These are phyloP conservation scores for Temnothorax longispinosus DNA, from an alignment of 1,140 invertebrate species.

Conservation along the genomic window DNA sequence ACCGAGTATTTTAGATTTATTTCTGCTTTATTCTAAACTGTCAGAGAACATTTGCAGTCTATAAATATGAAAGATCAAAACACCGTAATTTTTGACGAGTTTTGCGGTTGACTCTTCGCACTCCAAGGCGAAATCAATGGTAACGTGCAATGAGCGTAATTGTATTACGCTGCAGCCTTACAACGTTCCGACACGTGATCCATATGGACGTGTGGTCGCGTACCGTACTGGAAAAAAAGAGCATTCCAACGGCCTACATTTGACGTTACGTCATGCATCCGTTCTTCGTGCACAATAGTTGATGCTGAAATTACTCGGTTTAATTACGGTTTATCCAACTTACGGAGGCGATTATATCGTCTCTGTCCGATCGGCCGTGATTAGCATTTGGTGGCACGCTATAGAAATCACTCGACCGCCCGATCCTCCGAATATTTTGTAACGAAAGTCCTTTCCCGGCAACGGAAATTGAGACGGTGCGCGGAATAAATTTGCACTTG, in stretches of 20 bases:
- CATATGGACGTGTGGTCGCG: constrained; percentile 6
- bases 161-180: constrained; percentile 44
- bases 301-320: constrained; percentile 41
- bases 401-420: constrained; percentile 2
- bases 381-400: constrained; percentile 34
- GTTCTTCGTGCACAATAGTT: constrained; percentile 46
- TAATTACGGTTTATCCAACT: constrained; percentile 38
- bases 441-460: constrained; percentile 10
- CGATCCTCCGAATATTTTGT: constrained; percentile 35
- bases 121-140: constrained; percentile 15
- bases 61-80: constrained; percentile 1
- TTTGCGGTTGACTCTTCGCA: not conserved
- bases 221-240: constrained; percentile 33
- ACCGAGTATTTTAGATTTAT: not conserved
- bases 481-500: not conserved
- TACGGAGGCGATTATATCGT: constrained; percentile 39
- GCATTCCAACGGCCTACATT: constrained; percentile 45
- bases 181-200: constrained; percentile 41
- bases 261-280: constrained; percentile 40
- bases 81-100: not conserved
- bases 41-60: not conserved
- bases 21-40: not conserved
- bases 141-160: constrained; percentile 31
- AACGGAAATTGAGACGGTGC: not conserved
- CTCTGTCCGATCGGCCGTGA: constrained; percentile 20